Percentiles rank a stretch among this genome's conserved stretches.
Conservation (phyloP, 2,888 invertebrate species). For the Lamproptera curius region DNA sequence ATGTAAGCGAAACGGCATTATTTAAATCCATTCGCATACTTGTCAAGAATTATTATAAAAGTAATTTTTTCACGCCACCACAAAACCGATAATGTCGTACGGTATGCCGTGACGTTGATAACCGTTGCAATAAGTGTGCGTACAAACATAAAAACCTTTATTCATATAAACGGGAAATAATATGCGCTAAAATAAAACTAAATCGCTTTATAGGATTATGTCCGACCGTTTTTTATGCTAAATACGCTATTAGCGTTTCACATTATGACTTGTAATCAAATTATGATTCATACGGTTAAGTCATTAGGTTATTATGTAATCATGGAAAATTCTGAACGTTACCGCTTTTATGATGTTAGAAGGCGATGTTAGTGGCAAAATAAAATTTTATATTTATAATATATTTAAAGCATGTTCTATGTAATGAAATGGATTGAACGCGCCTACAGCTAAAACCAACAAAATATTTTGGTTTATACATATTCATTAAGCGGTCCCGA, state of each 20-base stretch:
- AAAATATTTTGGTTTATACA: background rate
- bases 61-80: constrained; percentile 17
- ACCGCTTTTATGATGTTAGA: too few species aligned
- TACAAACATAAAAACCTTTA: constrained; percentile 19
- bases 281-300: too few species aligned
- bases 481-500: constrained; percentile 1
- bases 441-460: background rate
- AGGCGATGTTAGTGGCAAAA: too few species aligned
- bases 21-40: constrained; percentile 4
- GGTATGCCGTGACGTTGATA: constrained; percentile 15
- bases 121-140: constrained; percentile 15
- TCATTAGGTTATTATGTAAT: too few species aligned
- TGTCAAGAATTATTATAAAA: constrained; percentile 18
- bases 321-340: too few species aligned
- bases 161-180: constrained; percentile 17
- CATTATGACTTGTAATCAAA: too few species aligned
- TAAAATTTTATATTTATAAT: too few species aligned
- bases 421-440: background rate
- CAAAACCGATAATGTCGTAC: constrained; percentile 18
- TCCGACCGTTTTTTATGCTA: background rate
- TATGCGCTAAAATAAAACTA: constrained; percentile 4
- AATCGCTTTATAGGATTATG: background rate
- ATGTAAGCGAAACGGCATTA: background rate
- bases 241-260: too few species aligned
- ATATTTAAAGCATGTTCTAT: too few species aligned